These are phyloP conservation scores for Drosophila emarginata DNA, from an alignment of 2,888 invertebrate species.

Conservation along the genomic window DNA sequence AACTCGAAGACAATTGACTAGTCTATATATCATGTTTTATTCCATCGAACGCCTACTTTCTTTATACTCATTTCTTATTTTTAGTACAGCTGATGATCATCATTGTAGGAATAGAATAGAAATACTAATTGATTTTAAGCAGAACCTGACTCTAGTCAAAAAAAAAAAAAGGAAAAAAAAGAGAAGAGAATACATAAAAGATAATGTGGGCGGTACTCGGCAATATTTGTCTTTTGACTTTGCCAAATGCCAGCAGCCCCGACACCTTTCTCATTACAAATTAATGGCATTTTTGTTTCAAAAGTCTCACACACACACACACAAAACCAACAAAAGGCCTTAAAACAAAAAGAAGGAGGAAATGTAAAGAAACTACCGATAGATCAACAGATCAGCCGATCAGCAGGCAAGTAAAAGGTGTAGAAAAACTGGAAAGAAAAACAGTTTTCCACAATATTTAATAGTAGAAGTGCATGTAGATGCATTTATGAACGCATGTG, in stretches of 20 bases:
- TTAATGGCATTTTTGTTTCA: constrained; percentile 69
- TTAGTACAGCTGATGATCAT: constrained; percentile 62
- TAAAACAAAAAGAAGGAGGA: constrained; percentile 34
- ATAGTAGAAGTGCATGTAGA: neutral
- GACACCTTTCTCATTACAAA: constrained; percentile 80
- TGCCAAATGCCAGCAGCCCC: constrained; percentile 29
- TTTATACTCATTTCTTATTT: constrained; percentile 10
- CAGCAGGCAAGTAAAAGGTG: constrained; percentile 22
- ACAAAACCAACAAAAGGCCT: constrained; percentile 42
- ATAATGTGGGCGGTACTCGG: constrained; percentile 56
- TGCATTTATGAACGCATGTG: neutral
- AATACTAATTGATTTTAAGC: constrained; percentile 78
- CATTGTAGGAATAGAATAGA: constrained; percentile 32
- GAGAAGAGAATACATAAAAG: neutral
- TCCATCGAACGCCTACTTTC: constrained; percentile 38
- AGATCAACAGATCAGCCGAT: constrained; percentile 36
- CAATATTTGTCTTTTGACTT: constrained; percentile 76
- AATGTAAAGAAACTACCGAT: constrained; percentile 40
- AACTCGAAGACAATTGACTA: constrained; percentile 21
- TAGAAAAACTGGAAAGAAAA: constrained; percentile 50
- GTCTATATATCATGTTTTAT: constrained; percentile 31
- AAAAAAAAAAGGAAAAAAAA: neutral
- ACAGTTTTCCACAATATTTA: constrained; percentile 45
- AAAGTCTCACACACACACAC: neutral
- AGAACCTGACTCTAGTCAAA: constrained; percentile 53